Base-by-base conservation (phyloP, 2,113 vertebrate species). In the Argyrosomus japonicus region DNA sequence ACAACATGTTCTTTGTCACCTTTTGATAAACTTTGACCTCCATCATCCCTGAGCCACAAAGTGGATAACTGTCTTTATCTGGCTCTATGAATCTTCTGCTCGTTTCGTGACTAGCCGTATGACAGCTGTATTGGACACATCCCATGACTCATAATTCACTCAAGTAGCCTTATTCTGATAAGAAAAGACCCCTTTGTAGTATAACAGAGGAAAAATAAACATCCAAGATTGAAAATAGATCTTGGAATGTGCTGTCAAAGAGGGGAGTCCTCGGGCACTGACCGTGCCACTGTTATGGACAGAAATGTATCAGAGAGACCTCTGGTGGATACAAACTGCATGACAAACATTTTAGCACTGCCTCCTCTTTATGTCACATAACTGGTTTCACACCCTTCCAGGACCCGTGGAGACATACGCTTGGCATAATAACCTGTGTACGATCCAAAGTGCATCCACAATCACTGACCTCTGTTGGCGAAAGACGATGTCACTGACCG, bases 281-380 rank as follows among this genome's bases (percentile, higher is more conserved):
- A 25, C 6, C 21, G 2, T 40, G 15, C 18, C 9, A 25, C n/a
- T 29, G 4, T 68, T 12, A 4, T 12, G 17, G 19, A 60, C 21
- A 71, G n/a, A 48, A 54, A 74, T 47, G 32, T 50, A 68, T 23
- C 1, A 8, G 23, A 78, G 87, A 51, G 90, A 79, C 84, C 82
- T 76, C 84, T 82, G 32, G 54, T 88, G 87, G 80, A 71, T 23
- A 50, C 11, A 68, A 43, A 47, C 21, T 63, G 29, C 36, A 76
- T 21, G 12, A 63, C 75, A 75, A 71, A 43, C 62, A 65, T 27
- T 47, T 61, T 4, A 29, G 15, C 51, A 27, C 69, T 54, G 50
- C 10, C 3, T 51, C 27, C 17, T 60, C 14, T 17, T 29, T 62
- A 53, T 50, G 43, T 45, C 68, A 47, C 27, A 19, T 15, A 36